Evolutionary conservation across 2,797 vertebrate species (phyloP).

Genomic region (Enteromius mattozi): DNA sequence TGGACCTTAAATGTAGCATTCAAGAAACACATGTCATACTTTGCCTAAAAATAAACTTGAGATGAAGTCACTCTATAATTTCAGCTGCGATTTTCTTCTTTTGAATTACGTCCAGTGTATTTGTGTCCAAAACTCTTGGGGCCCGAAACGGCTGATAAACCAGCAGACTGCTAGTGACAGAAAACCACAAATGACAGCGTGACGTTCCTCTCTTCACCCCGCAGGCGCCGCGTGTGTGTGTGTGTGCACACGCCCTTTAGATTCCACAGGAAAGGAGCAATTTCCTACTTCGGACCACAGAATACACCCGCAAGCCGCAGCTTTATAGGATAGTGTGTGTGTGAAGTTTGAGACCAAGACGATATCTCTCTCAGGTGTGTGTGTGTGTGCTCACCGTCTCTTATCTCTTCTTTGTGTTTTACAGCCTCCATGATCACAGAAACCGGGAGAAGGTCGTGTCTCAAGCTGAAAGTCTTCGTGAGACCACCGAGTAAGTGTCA

Average conservation of each 20-base stretch:
- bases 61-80: slow-evolving; percentile 29
- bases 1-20: slow-evolving; percentile 7
- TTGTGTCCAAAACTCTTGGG: slow-evolving; percentile 20
- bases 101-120: background rate
- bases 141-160: slow-evolving; percentile 35
- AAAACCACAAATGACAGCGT: slow-evolving; percentile 50
- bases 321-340: slow-evolving; percentile 2
- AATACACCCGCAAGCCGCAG: slow-evolving; percentile 61
- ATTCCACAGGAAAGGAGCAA: slow-evolving; percentile 76
- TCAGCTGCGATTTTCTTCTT: slow-evolving; percentile 21
- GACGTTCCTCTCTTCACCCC: slow-evolving; percentile 41
- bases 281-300: slow-evolving; percentile 81
- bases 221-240: slow-evolving; percentile 38
- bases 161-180: slow-evolving; percentile 28
- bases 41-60: slow-evolving; percentile 8
- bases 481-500: slow-evolving; percentile 95
- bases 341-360: background rate
- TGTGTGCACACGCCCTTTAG: slow-evolving; percentile 58
- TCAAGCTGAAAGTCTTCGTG: slow-evolving; percentile 98
- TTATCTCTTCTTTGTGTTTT: slow-evolving; percentile 56
- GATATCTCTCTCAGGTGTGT: background rate
- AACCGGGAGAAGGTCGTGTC: slow-evolving; percentile 93
- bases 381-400: background rate
- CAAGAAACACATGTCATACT: background rate
- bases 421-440: slow-evolving; percentile 94